Evolutionary conservation across 2,888 invertebrate genomes (phyloP), one percentile per base, ranked within the genome.

Genomic region (Julus scandinavius): DNA sequence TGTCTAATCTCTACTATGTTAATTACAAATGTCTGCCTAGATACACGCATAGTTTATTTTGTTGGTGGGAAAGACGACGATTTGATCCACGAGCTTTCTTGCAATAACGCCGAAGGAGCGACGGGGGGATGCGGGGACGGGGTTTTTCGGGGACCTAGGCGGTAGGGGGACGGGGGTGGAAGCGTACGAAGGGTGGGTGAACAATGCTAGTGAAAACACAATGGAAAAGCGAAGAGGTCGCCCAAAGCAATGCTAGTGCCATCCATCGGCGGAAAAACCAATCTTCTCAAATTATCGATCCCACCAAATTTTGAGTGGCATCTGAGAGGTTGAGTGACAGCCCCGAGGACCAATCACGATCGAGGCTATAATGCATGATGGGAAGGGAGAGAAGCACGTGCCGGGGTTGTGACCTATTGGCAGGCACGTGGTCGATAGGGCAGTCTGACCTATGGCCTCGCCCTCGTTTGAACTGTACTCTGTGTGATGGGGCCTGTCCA

Each of bases 1-100:
- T 85, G 50, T 85, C 85, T 85, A 85, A 85, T 85, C 85, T 80
- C 80, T 85, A 85, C 85, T 85, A 50, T 50, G 85, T 85, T 85
- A 85, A 85, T 85, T 85, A 85, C 50, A 85, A 50, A 85, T 85
- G 85, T 85, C 85, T 49, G n/a, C 85, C 85, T 40, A 85, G n/a
- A 49, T 85, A 85, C 50, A 49, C 50, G 45, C 80, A 38, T 80
- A 80, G 80, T 80, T 80, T 80, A 80, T 80, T 80, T 80, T 80
- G 38, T 38, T 80, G 80, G 38, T 80, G 80, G 80, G 38, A 80
- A 63, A 80, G 72, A 72, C 72, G 72, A 72, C 72, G 80, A 80
- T 80, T 80, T 80, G 29, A 80, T 80, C 80, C 49, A 85, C 85
- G 49, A 49, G 50, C 45, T 20, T 50, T 49, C 85, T 50, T 49